Evolutionary conservation across 2,888 invertebrate species (phyloP).

Genomic region (Brenthis ino): DNA sequence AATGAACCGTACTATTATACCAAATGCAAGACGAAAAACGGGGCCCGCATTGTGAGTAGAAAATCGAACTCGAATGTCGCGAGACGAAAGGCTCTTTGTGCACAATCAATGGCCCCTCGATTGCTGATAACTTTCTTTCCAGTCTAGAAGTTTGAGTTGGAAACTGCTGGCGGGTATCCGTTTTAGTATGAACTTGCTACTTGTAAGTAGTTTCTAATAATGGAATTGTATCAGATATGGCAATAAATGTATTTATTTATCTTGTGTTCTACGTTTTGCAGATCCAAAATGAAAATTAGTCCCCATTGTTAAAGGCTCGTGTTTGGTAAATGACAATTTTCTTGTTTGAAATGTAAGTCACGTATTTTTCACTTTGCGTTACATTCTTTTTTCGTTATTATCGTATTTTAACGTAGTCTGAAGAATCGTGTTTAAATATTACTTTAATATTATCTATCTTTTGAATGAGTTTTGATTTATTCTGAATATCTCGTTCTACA

Average conservation of each 20-base stretch:
- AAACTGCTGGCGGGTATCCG: slow-evolving; percentile 56
- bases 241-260: slow-evolving; percentile 27
- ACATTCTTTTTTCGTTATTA: slow-evolving; percentile 19
- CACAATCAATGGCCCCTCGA: slow-evolving; percentile 77
- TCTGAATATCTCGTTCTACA: no score
- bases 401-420: slow-evolving; percentile 6
- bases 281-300: slow-evolving; percentile 13
- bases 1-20: slow-evolving; percentile 69
- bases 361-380: slow-evolving; percentile 48
- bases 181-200: slow-evolving; percentile 44
- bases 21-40: slow-evolving; percentile 74
- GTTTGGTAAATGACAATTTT: background rate
- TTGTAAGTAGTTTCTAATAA: slow-evolving; percentile 40
- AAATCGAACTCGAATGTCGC: slow-evolving; percentile 77
- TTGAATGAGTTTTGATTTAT: no score
- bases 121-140: slow-evolving; percentile 78
- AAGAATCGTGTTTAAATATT: no score
- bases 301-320: background rate
- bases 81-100: slow-evolving; percentile 74
- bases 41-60: slow-evolving; percentile 71
- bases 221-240: slow-evolving; percentile 35
- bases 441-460: no score
- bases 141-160: slow-evolving; percentile 65
- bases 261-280: background rate
- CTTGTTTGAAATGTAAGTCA: slow-evolving; percentile 50